Evolutionary conservation across 2,888 invertebrate species (phyloP).

Genomic region (Apamea sordens): DNA sequence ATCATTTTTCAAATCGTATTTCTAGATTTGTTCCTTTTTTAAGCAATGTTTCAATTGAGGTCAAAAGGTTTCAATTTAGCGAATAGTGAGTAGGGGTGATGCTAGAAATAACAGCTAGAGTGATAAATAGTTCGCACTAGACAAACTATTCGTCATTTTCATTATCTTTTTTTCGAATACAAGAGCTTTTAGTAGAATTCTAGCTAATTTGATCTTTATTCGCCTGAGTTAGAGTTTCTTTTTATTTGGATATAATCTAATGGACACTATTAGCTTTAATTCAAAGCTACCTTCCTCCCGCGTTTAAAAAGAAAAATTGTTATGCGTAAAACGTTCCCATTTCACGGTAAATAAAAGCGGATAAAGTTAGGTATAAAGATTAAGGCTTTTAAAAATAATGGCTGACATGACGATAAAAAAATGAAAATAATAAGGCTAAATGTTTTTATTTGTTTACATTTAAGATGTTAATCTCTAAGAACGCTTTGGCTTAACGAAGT

Average conservation of each 20-base stretch:
- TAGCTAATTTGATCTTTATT: constrained; percentile 21
- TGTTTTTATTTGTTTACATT: constrained; percentile 49
- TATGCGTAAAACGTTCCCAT: constrained; percentile 65
- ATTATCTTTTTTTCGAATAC: constrained; percentile 29
- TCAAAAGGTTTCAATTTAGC: constrained; percentile 78
- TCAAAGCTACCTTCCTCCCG: constrained; percentile 49
- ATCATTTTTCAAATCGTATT: constrained; percentile 77
- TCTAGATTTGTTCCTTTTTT: constrained; percentile 73
- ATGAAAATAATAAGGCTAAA: constrained; percentile 50
- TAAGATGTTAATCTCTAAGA: constrained; percentile 44
- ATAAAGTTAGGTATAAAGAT: constrained; percentile 66
- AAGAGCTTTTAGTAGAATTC: constrained; percentile 1
- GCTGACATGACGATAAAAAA: constrained; percentile 50
- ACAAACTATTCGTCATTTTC: constrained; percentile 26
- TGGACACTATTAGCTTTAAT: constrained; percentile 56
- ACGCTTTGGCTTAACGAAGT: constrained; percentile 36
- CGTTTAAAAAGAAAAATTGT: constrained; percentile 61
- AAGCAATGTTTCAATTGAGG: constrained; percentile 76
- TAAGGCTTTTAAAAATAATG: constrained; percentile 68
- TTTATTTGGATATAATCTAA: constrained; percentile 46
- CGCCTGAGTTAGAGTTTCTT: constrained; percentile 9
- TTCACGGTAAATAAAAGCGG: constrained; percentile 69
- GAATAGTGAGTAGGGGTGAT: constrained; percentile 66
- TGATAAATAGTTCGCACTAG: constrained; percentile 65
- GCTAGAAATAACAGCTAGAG: constrained; percentile 35